A percentile compares a stretch with the other conserved stretches of the same genome.
Conservation (phyloP, 2,888 invertebrate genomes). For the Nomada fucata region DNA sequence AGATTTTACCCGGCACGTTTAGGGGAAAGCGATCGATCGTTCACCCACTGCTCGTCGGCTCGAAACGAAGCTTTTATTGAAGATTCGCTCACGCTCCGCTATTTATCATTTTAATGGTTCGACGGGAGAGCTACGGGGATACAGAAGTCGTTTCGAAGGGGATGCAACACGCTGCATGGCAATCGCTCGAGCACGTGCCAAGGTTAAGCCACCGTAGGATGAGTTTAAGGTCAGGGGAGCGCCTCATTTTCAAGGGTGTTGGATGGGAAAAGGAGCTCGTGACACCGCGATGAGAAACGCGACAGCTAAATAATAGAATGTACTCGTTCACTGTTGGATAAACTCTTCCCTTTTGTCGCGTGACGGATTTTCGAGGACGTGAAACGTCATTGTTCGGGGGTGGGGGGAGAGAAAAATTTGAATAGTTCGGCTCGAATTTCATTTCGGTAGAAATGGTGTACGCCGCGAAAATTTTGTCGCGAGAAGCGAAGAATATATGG, state of each 20-base stretch:
- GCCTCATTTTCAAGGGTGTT: slow-evolving; percentile 35
- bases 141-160: slow-evolving; percentile 41
- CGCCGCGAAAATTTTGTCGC: too few species aligned
- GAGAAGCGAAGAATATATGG: too few species aligned
- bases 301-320: slow-evolving; percentile 10
- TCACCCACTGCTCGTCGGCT: too few species aligned
- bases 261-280: slow-evolving; percentile 11
- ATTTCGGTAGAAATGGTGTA: too few species aligned
- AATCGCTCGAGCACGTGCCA: slow-evolving; percentile 55
- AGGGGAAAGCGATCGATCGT: too few species aligned
- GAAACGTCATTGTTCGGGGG: not conserved
- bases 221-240: slow-evolving; percentile 60
- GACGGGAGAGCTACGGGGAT: slow-evolving; percentile 16
- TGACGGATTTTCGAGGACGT: not conserved
- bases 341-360: not conserved
- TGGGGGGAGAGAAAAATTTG: not conserved
- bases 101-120: slow-evolving; percentile 38
- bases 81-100: not conserved
- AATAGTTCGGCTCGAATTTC: too few species aligned
- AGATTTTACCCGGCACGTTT: too few species aligned
- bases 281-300: slow-evolving; percentile 8
- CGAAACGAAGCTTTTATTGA: slow-evolving; percentile 5
- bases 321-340: not conserved
- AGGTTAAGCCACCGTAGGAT: slow-evolving; percentile 44
- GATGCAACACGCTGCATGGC: slow-evolving; percentile 57